These are phyloP conservation scores for Odobenus rosmarus DNA, from an alignment of 2,113 vertebrate genomes.

Conservation along the genomic window DNA sequence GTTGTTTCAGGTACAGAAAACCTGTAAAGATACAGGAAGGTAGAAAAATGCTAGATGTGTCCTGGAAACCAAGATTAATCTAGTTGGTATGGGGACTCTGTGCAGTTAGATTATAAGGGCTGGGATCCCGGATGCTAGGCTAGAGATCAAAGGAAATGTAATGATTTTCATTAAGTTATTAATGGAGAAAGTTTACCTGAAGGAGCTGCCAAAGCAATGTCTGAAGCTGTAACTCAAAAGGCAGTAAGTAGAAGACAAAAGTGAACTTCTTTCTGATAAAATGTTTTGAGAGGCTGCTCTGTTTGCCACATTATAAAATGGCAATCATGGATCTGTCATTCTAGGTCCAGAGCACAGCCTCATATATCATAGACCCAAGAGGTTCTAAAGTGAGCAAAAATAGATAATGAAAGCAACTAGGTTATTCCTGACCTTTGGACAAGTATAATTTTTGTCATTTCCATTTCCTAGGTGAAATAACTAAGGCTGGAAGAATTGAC, in stretches of 20 bases:
- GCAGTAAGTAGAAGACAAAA: slow-evolving; percentile 12
- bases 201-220: neutral
- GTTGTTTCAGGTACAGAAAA: neutral
- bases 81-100: neutral
- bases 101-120: neutral
- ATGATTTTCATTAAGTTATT: neutral
- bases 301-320: neutral
- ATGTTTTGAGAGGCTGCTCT: neutral
- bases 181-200: neutral
- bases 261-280: neutral
- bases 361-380: neutral
- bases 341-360: neutral
- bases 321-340: neutral
- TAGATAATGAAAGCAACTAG: neutral
- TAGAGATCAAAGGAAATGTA: neutral
- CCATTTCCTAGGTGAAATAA: neutral
- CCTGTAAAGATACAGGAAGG: neutral
- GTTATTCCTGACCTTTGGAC: neutral
- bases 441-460: neutral
- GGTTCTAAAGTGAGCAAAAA: neutral
- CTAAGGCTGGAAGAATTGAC: neutral
- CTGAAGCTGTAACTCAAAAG: neutral
- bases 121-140: neutral
- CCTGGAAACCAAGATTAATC: neutral
- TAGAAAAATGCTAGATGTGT: neutral